Conservation (phyloP, 2,797 vertebrate genomes). For the Acrocephalus scirpaceus region DNA sequence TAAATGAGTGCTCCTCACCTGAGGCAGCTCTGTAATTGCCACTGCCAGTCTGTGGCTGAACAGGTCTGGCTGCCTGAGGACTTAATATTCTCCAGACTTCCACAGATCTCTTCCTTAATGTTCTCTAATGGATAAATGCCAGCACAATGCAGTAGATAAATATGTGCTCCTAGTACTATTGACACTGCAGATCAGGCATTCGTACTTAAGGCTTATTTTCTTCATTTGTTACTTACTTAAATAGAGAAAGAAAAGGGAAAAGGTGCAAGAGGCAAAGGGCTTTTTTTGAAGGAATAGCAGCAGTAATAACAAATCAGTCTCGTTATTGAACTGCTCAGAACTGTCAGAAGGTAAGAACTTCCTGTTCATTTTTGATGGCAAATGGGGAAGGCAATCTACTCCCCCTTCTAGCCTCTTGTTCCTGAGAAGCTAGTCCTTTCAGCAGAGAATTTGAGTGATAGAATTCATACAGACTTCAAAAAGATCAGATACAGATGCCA, state of each 20-base stretch:
- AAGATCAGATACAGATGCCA: not conserved
- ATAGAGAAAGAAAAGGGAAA: not conserved
- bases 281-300: not conserved
- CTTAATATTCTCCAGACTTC: not conserved
- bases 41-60: not conserved
- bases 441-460: not conserved
- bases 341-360: not conserved
- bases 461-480: not conserved
- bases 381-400: not conserved
- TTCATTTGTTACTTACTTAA: not conserved
- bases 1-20: not conserved
- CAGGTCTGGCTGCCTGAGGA: not conserved
- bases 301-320: not conserved
- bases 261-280: not conserved
- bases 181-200: conserved; percentile 9
- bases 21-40: not conserved
- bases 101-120: not conserved
- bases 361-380: not conserved
- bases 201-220: not conserved
- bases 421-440: not conserved
- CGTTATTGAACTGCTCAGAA: not conserved
- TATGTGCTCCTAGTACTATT: not conserved
- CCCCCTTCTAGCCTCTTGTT: not conserved
- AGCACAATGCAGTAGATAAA: not conserved
- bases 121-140: conserved; percentile 8